Conservation (phyloP, 1,140 invertebrate genomes). For the Fopius arisanus region DNA sequence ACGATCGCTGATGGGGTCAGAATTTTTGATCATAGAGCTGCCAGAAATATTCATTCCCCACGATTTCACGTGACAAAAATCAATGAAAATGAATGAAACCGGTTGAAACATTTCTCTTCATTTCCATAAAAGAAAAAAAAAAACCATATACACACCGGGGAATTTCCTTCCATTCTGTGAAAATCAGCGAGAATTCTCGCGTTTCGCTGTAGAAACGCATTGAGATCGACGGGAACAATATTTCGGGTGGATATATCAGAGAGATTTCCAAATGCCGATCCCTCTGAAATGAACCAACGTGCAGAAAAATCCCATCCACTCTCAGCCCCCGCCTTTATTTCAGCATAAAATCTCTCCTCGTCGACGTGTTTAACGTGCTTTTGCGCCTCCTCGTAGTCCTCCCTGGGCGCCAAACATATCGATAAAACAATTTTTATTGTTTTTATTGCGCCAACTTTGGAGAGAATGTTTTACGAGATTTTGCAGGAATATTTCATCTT, state of each 20-base stretch:
- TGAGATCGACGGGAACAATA: constrained; percentile 86
- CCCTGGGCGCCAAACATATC: constrained; percentile 48
- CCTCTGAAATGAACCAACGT: constrained; percentile 76
- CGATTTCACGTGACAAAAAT: too few relatives aligned
- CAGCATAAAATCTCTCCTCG: constrained; percentile 69
- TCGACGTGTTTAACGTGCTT: constrained; percentile 54
- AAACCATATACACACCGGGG: not conserved
- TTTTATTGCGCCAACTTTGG: too few relatives aligned
- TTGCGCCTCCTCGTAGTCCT: constrained; percentile 63
- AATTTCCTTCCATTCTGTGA: not conserved
- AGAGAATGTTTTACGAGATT: too few relatives aligned
- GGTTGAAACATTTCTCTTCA: too few relatives aligned
- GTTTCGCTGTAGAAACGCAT: constrained; percentile 77
- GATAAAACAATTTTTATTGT: not conserved
- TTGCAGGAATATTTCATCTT: too few relatives aligned
- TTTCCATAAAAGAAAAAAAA: not conserved
- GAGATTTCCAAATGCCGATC: constrained; percentile 61
- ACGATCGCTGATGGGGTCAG: not conserved
- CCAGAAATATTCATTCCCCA: too few relatives aligned
- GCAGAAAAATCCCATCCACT: constrained; percentile 89
- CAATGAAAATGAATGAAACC: too few relatives aligned
- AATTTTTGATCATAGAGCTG: too few relatives aligned
- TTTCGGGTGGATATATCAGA: constrained; percentile 69
- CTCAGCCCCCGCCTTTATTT: constrained; percentile 82
- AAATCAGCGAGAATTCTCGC: constrained; percentile 68